Percentiles rank a stretch among this genome's conserved stretches.
Evolutionary conservation across 2,113 vertebrate species (phyloP).

Genomic region (Grantiella picta): DNA sequence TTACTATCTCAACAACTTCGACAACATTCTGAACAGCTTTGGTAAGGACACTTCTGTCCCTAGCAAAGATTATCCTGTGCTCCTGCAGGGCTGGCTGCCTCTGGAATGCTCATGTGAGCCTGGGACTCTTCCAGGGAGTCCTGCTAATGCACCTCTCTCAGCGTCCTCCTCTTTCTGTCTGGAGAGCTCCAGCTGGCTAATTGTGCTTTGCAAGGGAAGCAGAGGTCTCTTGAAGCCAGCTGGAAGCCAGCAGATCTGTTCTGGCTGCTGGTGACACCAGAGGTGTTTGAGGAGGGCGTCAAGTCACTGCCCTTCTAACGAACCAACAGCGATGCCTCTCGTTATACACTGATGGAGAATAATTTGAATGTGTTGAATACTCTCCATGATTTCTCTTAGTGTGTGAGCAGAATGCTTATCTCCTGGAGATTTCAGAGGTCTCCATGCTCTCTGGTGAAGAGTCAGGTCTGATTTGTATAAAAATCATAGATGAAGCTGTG

Average conservation of each 20-base stretch:
- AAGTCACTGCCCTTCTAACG: neutral
- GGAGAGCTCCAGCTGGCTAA: neutral
- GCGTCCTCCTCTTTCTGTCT: neutral
- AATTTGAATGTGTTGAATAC: neutral
- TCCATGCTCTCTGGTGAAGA: neutral
- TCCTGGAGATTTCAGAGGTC: neutral
- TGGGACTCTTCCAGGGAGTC: neutral
- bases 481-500: neutral
- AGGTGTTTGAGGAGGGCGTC: neutral
- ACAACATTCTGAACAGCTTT: conserved; percentile 96
- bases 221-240: neutral
- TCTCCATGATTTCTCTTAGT: neutral
- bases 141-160: neutral
- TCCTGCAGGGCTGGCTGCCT: neutral
- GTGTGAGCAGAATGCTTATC: neutral
- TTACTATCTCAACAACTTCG: conserved; percentile 98
- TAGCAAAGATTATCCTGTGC: neutral
- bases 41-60: conserved; percentile 72
- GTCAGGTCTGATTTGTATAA: neutral
- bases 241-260: neutral
- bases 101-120: neutral
- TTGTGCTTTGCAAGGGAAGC: neutral
- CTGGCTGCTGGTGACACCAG: neutral
- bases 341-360: neutral
- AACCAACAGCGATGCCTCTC: neutral